phyloP scores from a whole-genome alignment of 2,888 invertebrate species.

The Melieria omissa region DNA sequence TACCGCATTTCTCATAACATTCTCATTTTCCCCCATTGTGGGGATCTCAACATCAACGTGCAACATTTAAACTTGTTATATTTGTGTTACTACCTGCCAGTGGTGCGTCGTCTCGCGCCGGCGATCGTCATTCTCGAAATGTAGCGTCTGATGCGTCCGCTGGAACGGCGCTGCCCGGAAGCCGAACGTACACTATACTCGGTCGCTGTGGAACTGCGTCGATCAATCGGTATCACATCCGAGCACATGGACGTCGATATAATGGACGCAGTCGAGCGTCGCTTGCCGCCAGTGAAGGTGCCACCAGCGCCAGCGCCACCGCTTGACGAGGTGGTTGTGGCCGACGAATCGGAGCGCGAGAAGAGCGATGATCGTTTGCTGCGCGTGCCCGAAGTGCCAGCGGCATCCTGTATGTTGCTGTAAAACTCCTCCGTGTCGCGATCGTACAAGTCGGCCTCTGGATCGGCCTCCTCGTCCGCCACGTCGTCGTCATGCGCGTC shows the following conservation, averaged over 20 bases:
- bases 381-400: conserved; percentile 51
- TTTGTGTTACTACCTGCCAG: conserved; percentile 60
- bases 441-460: conserved; percentile 53
- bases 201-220: conserved; percentile 63
- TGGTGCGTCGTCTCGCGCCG: conserved; percentile 65
- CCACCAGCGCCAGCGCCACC: conserved; percentile 55
- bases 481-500: conserved; percentile 38
- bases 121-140: conserved; percentile 65
- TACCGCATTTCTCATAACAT: background rate
- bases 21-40: too few species aligned
- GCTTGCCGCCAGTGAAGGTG: conserved; percentile 63
- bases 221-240: conserved; percentile 61
- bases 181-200: conserved; percentile 59
- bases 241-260: conserved; percentile 66
- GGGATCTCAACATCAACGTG: background rate
- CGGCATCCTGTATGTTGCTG: conserved; percentile 62
- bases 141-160: conserved; percentile 64
- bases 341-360: conserved; percentile 66
- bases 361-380: conserved; percentile 64
- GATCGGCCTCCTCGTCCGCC: conserved; percentile 47
- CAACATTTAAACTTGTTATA: too few species aligned
- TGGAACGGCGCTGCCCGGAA: conserved; percentile 59
- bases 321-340: conserved; percentile 65
- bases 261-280: conserved; percentile 65
- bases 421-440: conserved; percentile 64